Evolutionary conservation across 1,140 invertebrate genomes (phyloP), one percentile per base, ranked within the genome.

Genomic region (Helicorthomorpha holstii): DNA sequence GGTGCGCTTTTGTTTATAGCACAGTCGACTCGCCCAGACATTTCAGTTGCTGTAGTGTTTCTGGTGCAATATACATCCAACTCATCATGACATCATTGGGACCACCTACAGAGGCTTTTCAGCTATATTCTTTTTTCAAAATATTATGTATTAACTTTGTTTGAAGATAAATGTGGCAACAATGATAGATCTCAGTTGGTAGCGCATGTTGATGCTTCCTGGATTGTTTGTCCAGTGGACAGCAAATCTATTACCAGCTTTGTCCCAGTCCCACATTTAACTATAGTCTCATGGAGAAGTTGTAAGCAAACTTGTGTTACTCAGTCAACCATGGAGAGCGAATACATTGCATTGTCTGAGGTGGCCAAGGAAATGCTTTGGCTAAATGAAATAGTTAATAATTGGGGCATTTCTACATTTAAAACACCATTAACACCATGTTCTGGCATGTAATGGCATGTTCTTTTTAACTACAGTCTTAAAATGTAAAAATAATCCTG

Each of bases 221-320:
- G n/a, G 59, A 64, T 50, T 16, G 59, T 57, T 45, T 51, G 62
- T 53, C 49, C 44, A 19, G 50, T 38, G 27, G 53, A 54, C 27
- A n/a, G 53, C 42, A 27, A 34, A 24, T 58, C 56, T n/a, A 53
- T 48, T 16, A 50, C 53, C 41, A 53, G 56, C 22, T 58, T 51
- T 50, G 48, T 51, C 1, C 27, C 52, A 23, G 16, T 48, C 10
- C 27, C 52, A 1, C 47, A 27, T 26, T 46, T 41, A 34, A 44
- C 47, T 23, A 22, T 48, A 16, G 41, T 58, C 14, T 50, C 56
- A 19, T 56, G 56, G 56, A 27, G 21, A 1, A 56, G 41, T 14
- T 44, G 51, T 21, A 57, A 57, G 34, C 56, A 58, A 46, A 25
- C n/a, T 1, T 50, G 44, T 14, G 47, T 48, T n/a, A n/a, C n/a